Base-by-base conservation (phyloP, 2,888 invertebrate species). In the Magallana nippona region DNA sequence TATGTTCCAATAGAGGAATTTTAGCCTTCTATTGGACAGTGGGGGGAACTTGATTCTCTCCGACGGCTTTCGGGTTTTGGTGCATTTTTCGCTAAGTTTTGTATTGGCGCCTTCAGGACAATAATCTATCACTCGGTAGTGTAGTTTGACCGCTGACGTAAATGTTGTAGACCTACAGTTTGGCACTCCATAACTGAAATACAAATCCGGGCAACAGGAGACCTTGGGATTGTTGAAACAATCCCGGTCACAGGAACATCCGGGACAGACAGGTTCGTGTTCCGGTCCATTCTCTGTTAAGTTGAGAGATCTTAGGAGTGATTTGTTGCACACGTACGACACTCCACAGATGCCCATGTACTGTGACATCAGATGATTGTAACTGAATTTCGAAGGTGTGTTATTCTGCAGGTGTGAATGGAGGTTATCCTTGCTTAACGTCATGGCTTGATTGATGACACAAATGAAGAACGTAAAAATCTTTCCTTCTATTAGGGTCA, bases 121-220 rank as follows among this genome's bases (percentile, higher is more conserved):
- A 32, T 32, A 15, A 3, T 71, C 71, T 27, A 71, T 11, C 71
- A 71, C 5, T 27, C 1, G 22, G 15, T 71, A 71, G 15, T 27
- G 32, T 15, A 3, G 22, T 17, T 27, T 11, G 3, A 27, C 27
- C 15, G 10, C 32, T 32, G 10, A 22, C 15, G 5, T 27, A 15
- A 27, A 71, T 2, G 19, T 71, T 15, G 10, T 27, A 15, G 71
- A 71, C 2, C 71, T 11, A 27, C 71, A 71, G 22, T 71, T 19
- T 8, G 71, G 71, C 15, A 71, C 71, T 13, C 71, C 71, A 15
- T 71, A 27, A 22, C 13, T 27, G 71, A 71, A 71, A 71, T 71
- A 71, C 15, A 71, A 22, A 71, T 71, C 71, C 13, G 71, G 71
- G 27, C 71, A 71, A 15, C 71, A 71, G 1, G 22, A 32, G 13